phyloP scores from a whole-genome alignment of 1,140 invertebrate genomes.

The Phthorimaea operculella region DNA sequence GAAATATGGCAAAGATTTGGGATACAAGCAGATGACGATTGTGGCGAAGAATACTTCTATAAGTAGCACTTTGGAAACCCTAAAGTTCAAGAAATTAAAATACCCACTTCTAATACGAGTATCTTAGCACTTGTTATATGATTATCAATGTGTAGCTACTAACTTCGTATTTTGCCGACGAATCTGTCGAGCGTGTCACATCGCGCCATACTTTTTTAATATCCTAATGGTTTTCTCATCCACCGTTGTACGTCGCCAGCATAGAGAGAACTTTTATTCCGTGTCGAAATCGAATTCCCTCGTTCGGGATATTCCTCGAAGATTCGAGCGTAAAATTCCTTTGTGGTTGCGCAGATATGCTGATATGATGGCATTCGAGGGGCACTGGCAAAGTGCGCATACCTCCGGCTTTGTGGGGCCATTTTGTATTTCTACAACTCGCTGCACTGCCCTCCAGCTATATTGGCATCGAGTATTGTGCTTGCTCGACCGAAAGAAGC shows the following conservation, averaged over 20 bases:
- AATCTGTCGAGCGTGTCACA: background rate
- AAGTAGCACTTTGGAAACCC: too few species aligned
- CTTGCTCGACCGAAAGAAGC: background rate
- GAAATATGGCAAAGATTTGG: too few species aligned
- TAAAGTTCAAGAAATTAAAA: too few species aligned
- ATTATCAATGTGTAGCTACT: too few species aligned
- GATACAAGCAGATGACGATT: too few species aligned
- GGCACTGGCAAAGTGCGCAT: slow-evolving; percentile 24
- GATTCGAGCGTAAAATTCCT: slow-evolving; percentile 31
- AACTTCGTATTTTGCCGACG: too few species aligned
- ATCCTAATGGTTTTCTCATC: slow-evolving; percentile 18
- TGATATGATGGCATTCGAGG: slow-evolving; percentile 32
- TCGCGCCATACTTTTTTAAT: slow-evolving; percentile 11
- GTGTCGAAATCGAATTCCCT: slow-evolving; percentile 30
- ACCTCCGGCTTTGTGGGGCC: slow-evolving; percentile 3
- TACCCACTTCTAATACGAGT: too few species aligned
- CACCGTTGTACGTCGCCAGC: background rate
- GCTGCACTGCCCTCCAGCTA: background rate
- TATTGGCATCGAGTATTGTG: background rate
- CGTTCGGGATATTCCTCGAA: slow-evolving; percentile 30
- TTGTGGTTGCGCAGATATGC: slow-evolving; percentile 31
- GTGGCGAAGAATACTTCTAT: too few species aligned
- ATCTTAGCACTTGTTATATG: too few species aligned
- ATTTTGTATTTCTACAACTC: slow-evolving; percentile 2
- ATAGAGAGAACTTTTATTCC: slow-evolving; percentile 18